Percentiles rank a stretch among this genome's conserved stretches.
Conservation (phyloP, 2,888 invertebrate genomes). For the Pseudeuparius sepicola region DNA sequence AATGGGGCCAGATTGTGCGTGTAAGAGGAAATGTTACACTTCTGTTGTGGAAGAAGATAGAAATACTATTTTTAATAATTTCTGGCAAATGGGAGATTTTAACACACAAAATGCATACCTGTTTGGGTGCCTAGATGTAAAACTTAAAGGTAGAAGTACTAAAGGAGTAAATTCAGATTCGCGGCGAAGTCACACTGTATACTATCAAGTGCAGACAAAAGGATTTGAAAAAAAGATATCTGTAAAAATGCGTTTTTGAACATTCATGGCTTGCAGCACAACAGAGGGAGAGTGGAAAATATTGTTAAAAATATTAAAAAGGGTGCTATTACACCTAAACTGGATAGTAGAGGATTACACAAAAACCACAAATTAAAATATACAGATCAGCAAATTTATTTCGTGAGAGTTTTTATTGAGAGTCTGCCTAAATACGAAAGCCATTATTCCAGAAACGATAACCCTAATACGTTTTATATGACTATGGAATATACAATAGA, state of each 20-base stretch:
- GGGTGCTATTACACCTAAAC: conserved; percentile 5
- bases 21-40: conserved; percentile 5
- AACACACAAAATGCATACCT: conserved; percentile 9
- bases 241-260: conserved; percentile 10
- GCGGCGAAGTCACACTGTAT: background rate
- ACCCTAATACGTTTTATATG: conserved; percentile 10
- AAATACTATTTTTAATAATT: conserved; percentile 6
- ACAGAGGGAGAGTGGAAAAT: conserved; percentile 9
- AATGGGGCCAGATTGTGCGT: conserved; percentile 1
- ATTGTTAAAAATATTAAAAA: conserved; percentile 5
- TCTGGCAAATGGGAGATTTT: conserved; percentile 7
- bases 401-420: conserved; percentile 12
- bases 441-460: conserved; percentile 13
- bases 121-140: conserved; percentile 7
- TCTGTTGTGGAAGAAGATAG: conserved; percentile 1
- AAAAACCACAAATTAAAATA: conserved; percentile 12
- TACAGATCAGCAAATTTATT: conserved; percentile 6
- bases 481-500: conserved; percentile 14
- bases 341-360: conserved; percentile 11
- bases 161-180: conserved; percentile 2
- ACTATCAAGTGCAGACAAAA: background rate
- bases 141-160: conserved; percentile 5
- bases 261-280: conserved; percentile 9
- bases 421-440: conserved; percentile 13
- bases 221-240: conserved; percentile 3